A percentile compares a stretch with the other conserved stretches of the same genome.
These are phyloP conservation scores for Aphidius gifuensis DNA, from an alignment of 1,140 invertebrate species.

Conservation along the genomic window DNA sequence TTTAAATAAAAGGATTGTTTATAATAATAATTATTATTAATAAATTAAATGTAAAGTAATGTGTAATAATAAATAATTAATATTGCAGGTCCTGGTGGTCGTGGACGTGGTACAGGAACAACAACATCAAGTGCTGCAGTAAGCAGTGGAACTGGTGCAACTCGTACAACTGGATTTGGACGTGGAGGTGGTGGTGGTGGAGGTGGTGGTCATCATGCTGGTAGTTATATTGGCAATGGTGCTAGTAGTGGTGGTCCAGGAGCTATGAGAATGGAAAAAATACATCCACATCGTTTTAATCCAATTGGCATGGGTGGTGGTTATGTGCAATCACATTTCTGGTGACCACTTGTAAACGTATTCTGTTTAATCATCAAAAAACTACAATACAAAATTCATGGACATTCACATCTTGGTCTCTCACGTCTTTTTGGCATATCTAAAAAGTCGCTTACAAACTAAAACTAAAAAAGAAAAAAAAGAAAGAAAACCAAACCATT, in stretches of 20 bases:
- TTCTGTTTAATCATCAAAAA: constrained; percentile 3
- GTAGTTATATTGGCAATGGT: constrained; percentile 40
- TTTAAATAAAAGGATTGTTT: not conserved
- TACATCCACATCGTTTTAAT: constrained; percentile 53
- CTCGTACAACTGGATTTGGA: constrained; percentile 28
- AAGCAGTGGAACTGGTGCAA: constrained; percentile 1
- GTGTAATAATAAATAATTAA: constrained; percentile 11
- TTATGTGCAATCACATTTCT: constrained; percentile 52
- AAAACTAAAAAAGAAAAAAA: not conserved
- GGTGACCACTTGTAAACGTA: constrained; percentile 40
- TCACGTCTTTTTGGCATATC: too few relatives aligned
- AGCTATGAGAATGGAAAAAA: constrained; percentile 55
- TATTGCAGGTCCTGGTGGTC: constrained; percentile 33
- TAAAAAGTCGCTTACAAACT: too few relatives aligned
- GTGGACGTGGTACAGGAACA: constrained; percentile 30
- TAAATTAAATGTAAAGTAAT: not conserved
- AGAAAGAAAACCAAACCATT: too few relatives aligned
- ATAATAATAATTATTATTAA: not conserved
- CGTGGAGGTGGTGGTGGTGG: constrained; percentile 25
- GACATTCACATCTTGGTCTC: not conserved
- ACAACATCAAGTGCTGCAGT: not conserved
- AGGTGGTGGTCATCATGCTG: constrained; percentile 42
- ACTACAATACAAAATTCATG: not conserved
- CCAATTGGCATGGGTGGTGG: constrained; percentile 53
- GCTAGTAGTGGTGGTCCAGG: constrained; percentile 46